Conservation (phyloP, 2,888 invertebrate species). For the Nomada ruficornis region DNA sequence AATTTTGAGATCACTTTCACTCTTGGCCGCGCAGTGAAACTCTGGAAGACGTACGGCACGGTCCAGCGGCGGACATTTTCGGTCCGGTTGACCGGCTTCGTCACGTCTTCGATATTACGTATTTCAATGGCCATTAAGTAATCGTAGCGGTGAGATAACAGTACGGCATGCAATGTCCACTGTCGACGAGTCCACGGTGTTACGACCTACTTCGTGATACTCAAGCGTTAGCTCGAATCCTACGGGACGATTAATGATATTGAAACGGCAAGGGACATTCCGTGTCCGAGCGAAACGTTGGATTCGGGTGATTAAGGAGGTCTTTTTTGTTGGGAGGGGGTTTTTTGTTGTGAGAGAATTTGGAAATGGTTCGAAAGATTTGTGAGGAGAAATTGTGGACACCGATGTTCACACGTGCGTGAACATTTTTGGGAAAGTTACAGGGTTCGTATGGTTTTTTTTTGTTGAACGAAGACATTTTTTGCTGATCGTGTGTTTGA, state of each 20-base stretch:
- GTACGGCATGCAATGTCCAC: background rate
- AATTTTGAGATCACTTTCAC: conserved; percentile 83
- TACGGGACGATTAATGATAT: background rate
- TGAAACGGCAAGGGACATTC: background rate
- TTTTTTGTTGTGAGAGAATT: too few relatives aligned
- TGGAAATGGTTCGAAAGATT: too few relatives aligned
- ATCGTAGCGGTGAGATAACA: conserved; percentile 53
- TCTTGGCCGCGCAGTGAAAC: conserved; percentile 70
- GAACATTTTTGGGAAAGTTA: too few relatives aligned
- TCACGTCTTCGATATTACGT: conserved; percentile 53
- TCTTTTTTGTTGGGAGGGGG: too few relatives aligned
- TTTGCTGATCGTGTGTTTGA: too few relatives aligned
- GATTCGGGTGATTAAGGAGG: too few relatives aligned
- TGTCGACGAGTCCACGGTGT: background rate
- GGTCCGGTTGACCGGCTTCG: conserved; percentile 9
- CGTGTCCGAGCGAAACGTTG: too few relatives aligned
- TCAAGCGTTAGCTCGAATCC: background rate
- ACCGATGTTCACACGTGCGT: too few relatives aligned
- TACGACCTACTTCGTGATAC: background rate
- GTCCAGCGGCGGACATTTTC: conserved; percentile 44
- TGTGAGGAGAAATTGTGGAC: too few relatives aligned
- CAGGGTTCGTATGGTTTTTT: too few relatives aligned
- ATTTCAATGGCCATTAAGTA: conserved; percentile 54
- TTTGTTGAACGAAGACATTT: too few relatives aligned
- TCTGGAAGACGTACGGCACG: conserved; percentile 65